Percentiles rank a stretch among this genome's conserved stretches.
Conservation (phyloP, 2,888 invertebrate species). For the Nephrotoma appendiculata region DNA sequence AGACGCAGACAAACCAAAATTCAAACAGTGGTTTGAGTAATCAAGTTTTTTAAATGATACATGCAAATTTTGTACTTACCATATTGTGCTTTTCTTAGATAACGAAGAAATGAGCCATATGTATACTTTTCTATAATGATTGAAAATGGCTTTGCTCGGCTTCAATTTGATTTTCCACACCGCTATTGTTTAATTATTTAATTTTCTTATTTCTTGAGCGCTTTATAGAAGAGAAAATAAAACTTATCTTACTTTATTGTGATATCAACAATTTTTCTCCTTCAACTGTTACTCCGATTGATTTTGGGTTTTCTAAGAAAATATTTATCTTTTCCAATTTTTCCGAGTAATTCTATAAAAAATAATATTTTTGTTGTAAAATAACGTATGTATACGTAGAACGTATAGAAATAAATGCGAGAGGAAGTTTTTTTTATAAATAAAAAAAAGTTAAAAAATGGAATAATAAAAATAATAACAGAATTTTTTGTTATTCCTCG, state of each 20-base stretch:
- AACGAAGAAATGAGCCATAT: too few relatives aligned
- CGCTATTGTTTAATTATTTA: not conserved
- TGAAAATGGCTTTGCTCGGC: too few relatives aligned
- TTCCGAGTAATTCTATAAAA: not conserved
- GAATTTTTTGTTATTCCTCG: not conserved
- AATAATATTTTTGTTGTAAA: not conserved
- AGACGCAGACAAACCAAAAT: too few relatives aligned
- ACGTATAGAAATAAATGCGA: not conserved
- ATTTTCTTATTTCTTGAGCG: not conserved
- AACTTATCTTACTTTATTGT: not conserved
- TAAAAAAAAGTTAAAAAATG: not conserved
- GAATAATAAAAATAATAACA: not conserved
- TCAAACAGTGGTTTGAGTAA: too few relatives aligned
- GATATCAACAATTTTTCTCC: not conserved
- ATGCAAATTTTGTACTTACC: too few relatives aligned
- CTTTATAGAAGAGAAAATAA: not conserved
- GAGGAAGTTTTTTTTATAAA: not conserved
- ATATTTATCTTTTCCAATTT: not conserved
- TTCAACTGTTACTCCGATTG: not conserved
- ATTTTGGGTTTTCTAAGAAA: not conserved
- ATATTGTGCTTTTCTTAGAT: too few relatives aligned
- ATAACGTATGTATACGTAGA: not conserved
- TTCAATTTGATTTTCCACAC: not conserved
- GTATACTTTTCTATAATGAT: too few relatives aligned
- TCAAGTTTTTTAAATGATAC: too few relatives aligned